Conservation (phyloP, 2,888 invertebrate genomes). For the Dilophus febrilis region DNA sequence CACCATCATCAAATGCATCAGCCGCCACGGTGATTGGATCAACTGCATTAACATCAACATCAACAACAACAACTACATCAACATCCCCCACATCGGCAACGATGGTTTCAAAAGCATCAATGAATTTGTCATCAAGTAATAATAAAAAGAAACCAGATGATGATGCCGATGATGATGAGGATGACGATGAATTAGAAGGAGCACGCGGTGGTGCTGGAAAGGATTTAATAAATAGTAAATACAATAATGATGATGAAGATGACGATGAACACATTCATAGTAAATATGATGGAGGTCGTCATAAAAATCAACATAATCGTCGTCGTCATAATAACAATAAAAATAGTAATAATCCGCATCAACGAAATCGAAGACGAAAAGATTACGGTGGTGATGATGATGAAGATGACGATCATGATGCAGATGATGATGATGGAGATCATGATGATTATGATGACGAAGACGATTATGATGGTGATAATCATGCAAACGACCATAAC, state of each 20-base stretch:
- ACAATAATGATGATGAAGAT: neutral
- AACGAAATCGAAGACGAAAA: too few species aligned
- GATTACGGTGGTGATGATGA: neutral
- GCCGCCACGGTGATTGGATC: neutral
- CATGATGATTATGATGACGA: conserved; percentile 15
- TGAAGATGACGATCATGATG: neutral
- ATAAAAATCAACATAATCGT: too few species aligned
- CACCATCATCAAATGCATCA: neutral
- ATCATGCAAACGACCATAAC: too few species aligned
- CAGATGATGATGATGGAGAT: conserved; percentile 10
- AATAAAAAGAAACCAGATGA: neutral
- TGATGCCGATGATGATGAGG: neutral
- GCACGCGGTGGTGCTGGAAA: neutral
- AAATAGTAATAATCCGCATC: too few species aligned
- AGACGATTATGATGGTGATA: conserved; percentile 2
- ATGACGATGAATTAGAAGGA: neutral
- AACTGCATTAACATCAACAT: neutral
- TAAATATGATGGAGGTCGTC: too few species aligned
- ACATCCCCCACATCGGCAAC: too few species aligned
- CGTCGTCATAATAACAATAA: too few species aligned
- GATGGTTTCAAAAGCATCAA: neutral
- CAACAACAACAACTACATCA: too few species aligned
- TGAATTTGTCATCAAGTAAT: neutral
- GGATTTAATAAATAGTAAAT: neutral
- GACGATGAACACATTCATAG: neutral